These are phyloP conservation scores for Entomobrya multifasciata DNA, from an alignment of 2,888 invertebrate species.

Conservation along the genomic window DNA sequence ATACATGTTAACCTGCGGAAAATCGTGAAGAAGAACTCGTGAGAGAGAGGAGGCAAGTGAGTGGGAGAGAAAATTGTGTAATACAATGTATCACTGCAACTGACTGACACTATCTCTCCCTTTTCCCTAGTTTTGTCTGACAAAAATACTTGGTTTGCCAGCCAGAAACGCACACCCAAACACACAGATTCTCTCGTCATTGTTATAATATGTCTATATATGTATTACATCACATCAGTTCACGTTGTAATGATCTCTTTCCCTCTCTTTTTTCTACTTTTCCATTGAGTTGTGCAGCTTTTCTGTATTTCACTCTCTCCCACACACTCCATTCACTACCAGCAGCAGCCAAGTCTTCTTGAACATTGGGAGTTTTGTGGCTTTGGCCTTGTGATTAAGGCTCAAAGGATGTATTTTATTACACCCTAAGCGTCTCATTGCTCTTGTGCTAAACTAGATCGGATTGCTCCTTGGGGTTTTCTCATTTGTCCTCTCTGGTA, in stretches of 20 bases:
- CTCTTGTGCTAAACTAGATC: conserved; percentile 67
- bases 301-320: conserved; percentile 17
- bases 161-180: background rate
- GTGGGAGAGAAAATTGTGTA: background rate
- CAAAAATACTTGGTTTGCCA: conserved; percentile 15
- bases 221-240: conserved; percentile 10
- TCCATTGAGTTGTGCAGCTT: conserved; percentile 22
- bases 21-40: background rate
- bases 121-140: conserved; percentile 6
- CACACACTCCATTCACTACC: background rate
- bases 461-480: conserved; percentile 72
- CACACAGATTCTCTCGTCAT: background rate
- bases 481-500: conserved; percentile 57
- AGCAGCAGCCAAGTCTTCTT: conserved; percentile 39
- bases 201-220: background rate
- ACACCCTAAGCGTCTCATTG: conserved; percentile 70
- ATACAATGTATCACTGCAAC: conserved; percentile 37
- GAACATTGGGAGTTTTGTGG: conserved; percentile 58
- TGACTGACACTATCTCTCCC: conserved; percentile 29
- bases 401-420: conserved; percentile 72
- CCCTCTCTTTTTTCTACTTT: conserved; percentile 1
- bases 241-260: conserved; percentile 55
- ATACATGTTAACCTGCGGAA: conserved; percentile 29
- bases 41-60: background rate
- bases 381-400: conserved; percentile 72